Evolutionary conservation across 2,797 vertebrate genomes (phyloP).

Genomic region (Pangasius sanitwongsei): DNA sequence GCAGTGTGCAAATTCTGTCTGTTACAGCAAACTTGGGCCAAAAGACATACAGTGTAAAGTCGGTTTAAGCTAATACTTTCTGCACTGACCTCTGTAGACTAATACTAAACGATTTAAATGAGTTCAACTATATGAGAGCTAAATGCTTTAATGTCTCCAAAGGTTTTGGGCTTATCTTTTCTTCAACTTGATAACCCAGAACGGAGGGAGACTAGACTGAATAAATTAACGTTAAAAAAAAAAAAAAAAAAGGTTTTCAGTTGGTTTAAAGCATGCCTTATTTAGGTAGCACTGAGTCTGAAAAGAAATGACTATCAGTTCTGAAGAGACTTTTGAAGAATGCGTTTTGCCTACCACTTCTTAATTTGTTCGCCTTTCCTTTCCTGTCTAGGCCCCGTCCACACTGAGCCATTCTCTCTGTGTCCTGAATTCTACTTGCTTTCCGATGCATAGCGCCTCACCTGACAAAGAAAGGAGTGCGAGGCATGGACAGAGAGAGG

Average conservation of each 20-base stretch:
- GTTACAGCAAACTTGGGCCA: not conserved
- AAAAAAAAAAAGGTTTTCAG: not conserved
- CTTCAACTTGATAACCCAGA: not conserved
- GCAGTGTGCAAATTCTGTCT: not conserved
- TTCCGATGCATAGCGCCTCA: constrained; percentile 74
- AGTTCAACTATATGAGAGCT: not conserved
- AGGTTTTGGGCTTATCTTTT: not conserved
- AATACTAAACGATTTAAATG: not conserved
- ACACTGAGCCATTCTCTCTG: constrained; percentile 54
- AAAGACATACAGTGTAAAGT: not conserved
- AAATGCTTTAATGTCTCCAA: not conserved
- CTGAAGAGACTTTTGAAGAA: constrained; percentile 40
- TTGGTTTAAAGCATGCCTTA: constrained; percentile 35
- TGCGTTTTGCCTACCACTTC: constrained; percentile 32
- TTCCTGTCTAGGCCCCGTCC: constrained; percentile 31
- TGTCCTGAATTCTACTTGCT: constrained; percentile 69
- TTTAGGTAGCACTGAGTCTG: constrained; percentile 25
- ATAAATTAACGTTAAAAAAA: not conserved
- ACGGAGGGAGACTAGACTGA: not conserved
- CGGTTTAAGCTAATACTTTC: not conserved
- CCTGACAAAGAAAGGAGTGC: constrained; percentile 67
- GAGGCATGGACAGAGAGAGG: constrained; percentile 41
- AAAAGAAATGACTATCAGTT: constrained; percentile 29
- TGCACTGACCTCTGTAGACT: not conserved
- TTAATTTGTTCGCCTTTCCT: constrained; percentile 55